These are phyloP conservation scores for Chaunax sp. DNA, from an alignment of 2,797 vertebrate genomes.

Conservation along the genomic window DNA sequence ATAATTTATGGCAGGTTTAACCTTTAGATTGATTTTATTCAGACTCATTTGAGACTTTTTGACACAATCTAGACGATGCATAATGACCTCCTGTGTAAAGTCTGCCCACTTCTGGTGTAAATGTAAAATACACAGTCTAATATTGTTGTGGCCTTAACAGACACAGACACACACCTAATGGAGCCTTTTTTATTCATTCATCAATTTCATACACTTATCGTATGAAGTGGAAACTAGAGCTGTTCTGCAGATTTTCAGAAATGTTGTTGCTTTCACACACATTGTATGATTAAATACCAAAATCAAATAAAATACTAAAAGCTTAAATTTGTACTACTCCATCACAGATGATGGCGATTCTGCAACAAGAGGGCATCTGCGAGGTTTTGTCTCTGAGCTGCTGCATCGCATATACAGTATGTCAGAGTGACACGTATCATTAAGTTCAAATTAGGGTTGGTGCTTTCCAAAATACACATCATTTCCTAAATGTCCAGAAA, in stretches of 20 bases:
- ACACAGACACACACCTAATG: background rate
- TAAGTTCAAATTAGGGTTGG: conserved; percentile 29
- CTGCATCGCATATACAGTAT: background rate
- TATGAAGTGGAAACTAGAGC: no score
- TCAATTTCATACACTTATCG: no score
- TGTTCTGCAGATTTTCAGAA: no score
- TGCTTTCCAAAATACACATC: conserved; percentile 19
- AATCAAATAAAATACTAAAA: no score
- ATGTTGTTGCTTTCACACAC: no score
- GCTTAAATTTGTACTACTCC: no score
- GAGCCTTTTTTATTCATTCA: no score
- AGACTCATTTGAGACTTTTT: background rate
- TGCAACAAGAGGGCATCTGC: no score
- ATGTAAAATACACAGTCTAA: background rate
- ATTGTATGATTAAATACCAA: no score
- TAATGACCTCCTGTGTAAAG: no score
- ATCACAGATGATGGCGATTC: no score
- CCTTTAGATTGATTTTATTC: background rate
- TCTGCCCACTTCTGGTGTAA: background rate
- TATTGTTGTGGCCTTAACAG: background rate
- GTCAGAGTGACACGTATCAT: conserved; percentile 19
- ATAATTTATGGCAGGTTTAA: background rate
- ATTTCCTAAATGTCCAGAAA: conserved; percentile 29
- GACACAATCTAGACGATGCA: background rate
- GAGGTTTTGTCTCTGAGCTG: conserved; percentile 9